Conservation (phyloP, 1,140 invertebrate species). For the Pseudomyrmex cubaensis region DNA sequence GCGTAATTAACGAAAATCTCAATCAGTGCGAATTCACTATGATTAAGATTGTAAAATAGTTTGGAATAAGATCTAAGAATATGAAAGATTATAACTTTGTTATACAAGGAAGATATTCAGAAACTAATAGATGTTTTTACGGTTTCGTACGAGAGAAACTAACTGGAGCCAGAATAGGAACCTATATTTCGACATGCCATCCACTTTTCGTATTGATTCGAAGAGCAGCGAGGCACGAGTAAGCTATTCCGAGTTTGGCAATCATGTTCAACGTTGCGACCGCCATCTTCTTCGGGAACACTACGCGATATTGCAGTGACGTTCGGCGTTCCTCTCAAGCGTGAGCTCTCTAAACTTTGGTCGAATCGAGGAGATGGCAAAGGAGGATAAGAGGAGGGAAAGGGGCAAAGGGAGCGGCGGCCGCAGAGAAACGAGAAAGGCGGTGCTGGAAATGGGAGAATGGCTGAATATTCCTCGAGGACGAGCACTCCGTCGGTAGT, state of each 20-base stretch:
- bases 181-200: constrained; percentile 40
- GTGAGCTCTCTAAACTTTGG: constrained; percentile 78
- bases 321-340: constrained; percentile 77
- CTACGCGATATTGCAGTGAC: constrained; percentile 78
- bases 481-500: constrained; percentile 67
- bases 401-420: constrained; percentile 47
- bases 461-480: constrained; percentile 81
- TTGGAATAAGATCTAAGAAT: not conserved
- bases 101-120: not conserved
- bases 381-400: constrained; percentile 60
- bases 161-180: not conserved
- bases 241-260: constrained; percentile 60
- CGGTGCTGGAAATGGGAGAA: constrained; percentile 71
- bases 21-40: not conserved
- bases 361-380: constrained; percentile 72
- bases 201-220: constrained; percentile 56
- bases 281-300: constrained; percentile 79
- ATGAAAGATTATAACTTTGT: too few species aligned
- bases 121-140: not conserved
- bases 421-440: constrained; percentile 72
- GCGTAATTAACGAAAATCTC: not conserved
- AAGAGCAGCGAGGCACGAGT: constrained; percentile 50
- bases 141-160: not conserved
- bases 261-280: constrained; percentile 73
- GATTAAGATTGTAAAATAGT: not conserved